Evolutionary conservation across 35 echinoderm and acorn worm species (phyloP).

Genomic region (Apostichopus japonicus): DNA sequence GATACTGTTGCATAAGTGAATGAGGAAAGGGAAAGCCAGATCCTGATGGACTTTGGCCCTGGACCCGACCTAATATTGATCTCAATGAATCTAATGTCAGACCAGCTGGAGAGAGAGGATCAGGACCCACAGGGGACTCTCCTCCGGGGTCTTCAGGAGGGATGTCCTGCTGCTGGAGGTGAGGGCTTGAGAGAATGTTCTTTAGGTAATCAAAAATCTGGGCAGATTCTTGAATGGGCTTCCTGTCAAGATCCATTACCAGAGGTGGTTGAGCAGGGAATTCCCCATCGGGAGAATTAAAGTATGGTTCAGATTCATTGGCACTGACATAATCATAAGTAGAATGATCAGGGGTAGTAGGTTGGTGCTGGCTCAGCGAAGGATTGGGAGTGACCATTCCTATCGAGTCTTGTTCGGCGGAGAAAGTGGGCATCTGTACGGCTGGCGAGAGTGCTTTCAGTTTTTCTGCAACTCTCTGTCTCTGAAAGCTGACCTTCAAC

Average conservation of each 20-base stretch:
- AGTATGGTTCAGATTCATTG: conserved; percentile 16
- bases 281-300: conserved; percentile 3
- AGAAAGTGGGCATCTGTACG: neutral
- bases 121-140: neutral
- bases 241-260: conserved; percentile 2
- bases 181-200: conserved; percentile 14
- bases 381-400: neutral
- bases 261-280: neutral
- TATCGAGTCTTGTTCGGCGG: neutral
- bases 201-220: conserved; percentile 26
- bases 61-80: conserved; percentile 37
- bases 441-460: neutral
- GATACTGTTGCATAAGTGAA: neutral
- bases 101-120: conserved; percentile 43
- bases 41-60: neutral
- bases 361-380: neutral
- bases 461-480: neutral
- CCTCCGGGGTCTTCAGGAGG: neutral
- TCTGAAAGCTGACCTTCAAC: neutral
- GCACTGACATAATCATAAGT: neutral
- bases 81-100: conserved; percentile 40
- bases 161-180: neutral
- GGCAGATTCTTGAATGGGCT: neutral
- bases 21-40: neutral
- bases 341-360: neutral